These are phyloP conservation scores for Podiceps cristatus DNA, from an alignment of 2,113 vertebrate genomes.

Conservation along the genomic window DNA sequence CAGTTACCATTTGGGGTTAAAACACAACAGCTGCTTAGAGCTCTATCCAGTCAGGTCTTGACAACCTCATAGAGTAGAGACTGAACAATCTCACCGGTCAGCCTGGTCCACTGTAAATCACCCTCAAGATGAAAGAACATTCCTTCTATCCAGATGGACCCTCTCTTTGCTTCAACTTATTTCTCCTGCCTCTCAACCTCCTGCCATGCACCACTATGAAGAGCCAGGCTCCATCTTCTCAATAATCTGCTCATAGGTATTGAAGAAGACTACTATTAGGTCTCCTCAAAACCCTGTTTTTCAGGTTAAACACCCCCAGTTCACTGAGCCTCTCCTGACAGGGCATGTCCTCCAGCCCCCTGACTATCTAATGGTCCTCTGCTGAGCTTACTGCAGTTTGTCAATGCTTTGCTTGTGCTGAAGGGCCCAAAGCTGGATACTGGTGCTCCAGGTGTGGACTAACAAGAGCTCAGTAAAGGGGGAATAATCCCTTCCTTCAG, in stretches of 20 bases:
- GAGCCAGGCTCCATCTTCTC: not conserved
- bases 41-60: not conserved
- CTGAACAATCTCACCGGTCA: not conserved
- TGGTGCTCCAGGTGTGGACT: not conserved
- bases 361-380: not conserved
- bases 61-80: not conserved
- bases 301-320: not conserved
- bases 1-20: no score
- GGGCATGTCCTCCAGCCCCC: not conserved
- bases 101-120: not conserved
- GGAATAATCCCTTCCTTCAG: not conserved
- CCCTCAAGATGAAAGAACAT: not conserved
- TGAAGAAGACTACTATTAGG: not conserved
- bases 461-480: not conserved
- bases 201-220: not conserved
- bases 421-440: not conserved
- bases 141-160: not conserved
- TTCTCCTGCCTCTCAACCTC: not conserved
- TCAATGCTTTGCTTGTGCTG: not conserved
- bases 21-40: not conserved
- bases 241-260: not conserved
- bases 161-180: not conserved
- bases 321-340: not conserved
- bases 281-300: not conserved
- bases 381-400: not conserved